Evolutionary conservation across 2,113 vertebrate species (phyloP).

Genomic region (Lamprologus ornatipinnis): DNA sequence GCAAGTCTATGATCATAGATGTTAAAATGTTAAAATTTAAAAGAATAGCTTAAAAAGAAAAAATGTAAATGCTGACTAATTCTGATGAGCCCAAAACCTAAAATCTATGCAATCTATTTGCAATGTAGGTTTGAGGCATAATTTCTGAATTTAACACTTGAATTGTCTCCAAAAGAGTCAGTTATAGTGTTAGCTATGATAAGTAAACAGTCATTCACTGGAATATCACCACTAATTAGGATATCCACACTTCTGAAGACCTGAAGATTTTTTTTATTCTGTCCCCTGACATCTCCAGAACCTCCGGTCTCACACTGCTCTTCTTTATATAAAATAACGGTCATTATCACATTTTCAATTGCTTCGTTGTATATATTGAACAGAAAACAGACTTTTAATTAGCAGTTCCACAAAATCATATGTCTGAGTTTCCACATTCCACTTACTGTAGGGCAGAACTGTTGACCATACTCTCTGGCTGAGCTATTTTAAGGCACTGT

Average conservation of each 20-base stretch:
- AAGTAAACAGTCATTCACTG: not conserved
- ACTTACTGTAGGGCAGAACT: not conserved
- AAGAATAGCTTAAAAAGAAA: not conserved
- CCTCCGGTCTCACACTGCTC: not conserved
- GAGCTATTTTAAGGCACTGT: conserved; percentile 1
- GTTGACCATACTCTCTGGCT: not conserved
- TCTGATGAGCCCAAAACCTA: not conserved
- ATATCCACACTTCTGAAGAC: not conserved
- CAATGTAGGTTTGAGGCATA: not conserved
- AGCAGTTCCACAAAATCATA: not conserved
- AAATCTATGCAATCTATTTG: not conserved
- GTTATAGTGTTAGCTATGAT: not conserved
- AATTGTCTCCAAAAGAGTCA: not conserved
- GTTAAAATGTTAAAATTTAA: not conserved
- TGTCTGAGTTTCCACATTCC: not conserved
- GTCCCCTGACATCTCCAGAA: not conserved
- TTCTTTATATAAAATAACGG: not conserved
- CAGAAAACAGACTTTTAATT: conserved; percentile 28
- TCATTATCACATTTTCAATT: conserved; percentile 11
- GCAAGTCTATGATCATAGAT: not conserved
- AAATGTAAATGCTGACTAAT: not conserved
- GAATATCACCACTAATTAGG: not conserved
- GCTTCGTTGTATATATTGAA: not conserved
- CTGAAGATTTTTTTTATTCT: not conserved
- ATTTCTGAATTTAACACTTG: not conserved